Conservation (phyloP, 2,113 vertebrate genomes). For the Elephantulus edwardii region DNA sequence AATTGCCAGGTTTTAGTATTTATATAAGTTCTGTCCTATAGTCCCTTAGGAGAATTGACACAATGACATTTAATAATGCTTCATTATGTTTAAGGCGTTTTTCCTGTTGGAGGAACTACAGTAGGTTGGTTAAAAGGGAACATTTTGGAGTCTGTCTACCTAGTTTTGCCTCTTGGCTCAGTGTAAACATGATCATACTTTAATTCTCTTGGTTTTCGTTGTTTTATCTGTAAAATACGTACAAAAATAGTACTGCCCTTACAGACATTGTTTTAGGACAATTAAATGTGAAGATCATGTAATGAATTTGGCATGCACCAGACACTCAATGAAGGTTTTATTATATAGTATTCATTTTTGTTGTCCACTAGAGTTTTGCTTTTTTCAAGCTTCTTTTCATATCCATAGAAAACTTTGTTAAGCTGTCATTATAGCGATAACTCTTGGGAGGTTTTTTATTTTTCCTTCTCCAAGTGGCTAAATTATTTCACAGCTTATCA, state of each 20-base stretch:
- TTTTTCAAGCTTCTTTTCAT: conserved; percentile 59
- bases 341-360: conserved; percentile 29
- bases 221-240: conserved; percentile 22
- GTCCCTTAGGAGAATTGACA: not conserved
- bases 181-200: not conserved
- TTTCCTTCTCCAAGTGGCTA: conserved; percentile 54
- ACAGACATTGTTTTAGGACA: conserved; percentile 34
- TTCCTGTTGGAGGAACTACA: not conserved
- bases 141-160: not conserved
- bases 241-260: not conserved
- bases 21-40: not conserved
- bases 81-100: not conserved
- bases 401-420: conserved; percentile 51
- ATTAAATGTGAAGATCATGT: conserved; percentile 54
- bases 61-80: not conserved
- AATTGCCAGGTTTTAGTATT: conserved; percentile 21
- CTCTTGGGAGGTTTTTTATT: conserved; percentile 30
- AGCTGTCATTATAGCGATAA: conserved; percentile 48
- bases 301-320: conserved; percentile 28
- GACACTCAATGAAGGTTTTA: not conserved
- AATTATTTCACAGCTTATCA: conserved; percentile 68
- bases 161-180: not conserved
- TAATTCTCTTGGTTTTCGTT: conserved; percentile 34
- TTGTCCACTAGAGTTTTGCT: conserved; percentile 24
- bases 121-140: not conserved